phyloP scores from a whole-genome alignment of 2,888 invertebrate species.

The Blastobasis lacticolella region DNA sequence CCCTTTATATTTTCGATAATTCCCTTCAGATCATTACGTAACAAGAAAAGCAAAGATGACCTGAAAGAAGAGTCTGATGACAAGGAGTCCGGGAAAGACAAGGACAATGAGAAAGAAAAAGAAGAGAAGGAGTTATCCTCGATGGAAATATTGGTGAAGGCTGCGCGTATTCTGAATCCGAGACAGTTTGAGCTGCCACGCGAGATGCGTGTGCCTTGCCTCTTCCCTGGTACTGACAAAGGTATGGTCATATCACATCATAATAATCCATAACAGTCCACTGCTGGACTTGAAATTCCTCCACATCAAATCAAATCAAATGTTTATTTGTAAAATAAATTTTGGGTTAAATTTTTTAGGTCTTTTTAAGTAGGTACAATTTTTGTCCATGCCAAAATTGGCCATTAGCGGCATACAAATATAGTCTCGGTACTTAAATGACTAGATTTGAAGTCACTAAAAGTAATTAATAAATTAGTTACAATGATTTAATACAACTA shows the following conservation, averaged over 20 bases:
- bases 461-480: too few relatives aligned
- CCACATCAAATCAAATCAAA: too few relatives aligned
- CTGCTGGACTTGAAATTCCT: too few relatives aligned
- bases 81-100: constrained; percentile 21
- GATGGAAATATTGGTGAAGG: constrained; percentile 85
- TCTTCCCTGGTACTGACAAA: constrained; percentile 89
- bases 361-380: too few relatives aligned
- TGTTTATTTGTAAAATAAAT: too few relatives aligned
- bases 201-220: constrained; percentile 83
- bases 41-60: constrained; percentile 33
- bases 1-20: neutral
- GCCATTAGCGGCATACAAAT: too few relatives aligned
- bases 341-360: too few relatives aligned
- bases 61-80: constrained; percentile 17
- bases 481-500: too few relatives aligned
- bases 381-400: too few relatives aligned
- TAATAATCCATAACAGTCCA: too few relatives aligned
- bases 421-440: too few relatives aligned
- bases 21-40: constrained; percentile 37
- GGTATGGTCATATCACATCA: constrained; percentile 53
- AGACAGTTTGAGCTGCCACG: constrained; percentile 90
- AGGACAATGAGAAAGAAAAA: constrained; percentile 27
- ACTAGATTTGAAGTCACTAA: too few relatives aligned
- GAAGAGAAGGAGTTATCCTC: constrained; percentile 67
- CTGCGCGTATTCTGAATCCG: constrained; percentile 90